A percentile compares a stretch with the other conserved stretches of the same genome.
Conservation (phyloP, 53 echinoderm and acorn worm genomes). For the Glandiceps talaboti region DNA sequence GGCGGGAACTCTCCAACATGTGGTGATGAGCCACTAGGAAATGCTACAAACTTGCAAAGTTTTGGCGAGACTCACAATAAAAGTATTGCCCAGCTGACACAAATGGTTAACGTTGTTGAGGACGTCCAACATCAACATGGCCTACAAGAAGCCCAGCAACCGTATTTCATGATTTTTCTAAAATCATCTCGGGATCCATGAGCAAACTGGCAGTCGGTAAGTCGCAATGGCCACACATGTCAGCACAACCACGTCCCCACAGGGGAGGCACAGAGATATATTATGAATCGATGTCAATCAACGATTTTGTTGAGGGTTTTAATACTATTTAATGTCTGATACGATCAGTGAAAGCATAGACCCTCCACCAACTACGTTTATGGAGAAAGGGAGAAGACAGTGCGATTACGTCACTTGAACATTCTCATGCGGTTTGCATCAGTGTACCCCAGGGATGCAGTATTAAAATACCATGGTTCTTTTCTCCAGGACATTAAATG, state of each 20-base stretch:
- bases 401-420: neutral
- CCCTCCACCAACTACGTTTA: too few species aligned
- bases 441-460: neutral
- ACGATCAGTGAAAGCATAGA: too few species aligned
- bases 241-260: neutral
- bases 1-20: too few species aligned
- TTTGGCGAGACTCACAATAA: too few species aligned
- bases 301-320: neutral
- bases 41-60: too few species aligned
- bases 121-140: too few species aligned
- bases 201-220: neutral
- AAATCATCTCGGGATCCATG: too few species aligned
- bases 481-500: neutral
- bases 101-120: too few species aligned
- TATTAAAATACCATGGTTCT: neutral
- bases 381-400: neutral
- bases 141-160: too few species aligned
- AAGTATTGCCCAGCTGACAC: too few species aligned
- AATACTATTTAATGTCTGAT: neutral
- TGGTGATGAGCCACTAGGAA: too few species aligned
- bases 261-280: neutral
- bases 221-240: neutral
- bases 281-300: neutral
- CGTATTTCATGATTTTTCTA: too few species aligned
- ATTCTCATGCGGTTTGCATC: neutral